phyloP scores from a whole-genome alignment of 2,888 invertebrate genomes.

The Diarsia brunnea region DNA sequence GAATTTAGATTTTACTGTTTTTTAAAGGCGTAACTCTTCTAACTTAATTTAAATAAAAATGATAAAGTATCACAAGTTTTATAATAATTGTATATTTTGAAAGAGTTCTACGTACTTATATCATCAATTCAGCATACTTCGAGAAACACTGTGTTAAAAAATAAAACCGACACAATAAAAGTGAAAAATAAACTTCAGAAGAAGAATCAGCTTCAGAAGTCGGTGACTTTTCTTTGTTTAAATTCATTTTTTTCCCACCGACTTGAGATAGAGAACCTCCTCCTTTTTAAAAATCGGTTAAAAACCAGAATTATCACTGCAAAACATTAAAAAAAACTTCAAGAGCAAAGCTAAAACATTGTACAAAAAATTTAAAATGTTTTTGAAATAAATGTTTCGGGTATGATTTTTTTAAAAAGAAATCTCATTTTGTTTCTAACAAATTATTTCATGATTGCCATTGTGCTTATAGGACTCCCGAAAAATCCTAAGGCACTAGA shows the following conservation, averaged over 20 bases:
- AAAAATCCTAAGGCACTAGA: slow-evolving; percentile 67
- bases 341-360: not conserved
- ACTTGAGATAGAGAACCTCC: too few species aligned
- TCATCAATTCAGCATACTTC: not conserved
- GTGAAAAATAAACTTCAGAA: too few species aligned
- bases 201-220: too few species aligned
- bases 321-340: not conserved
- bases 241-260: too few species aligned
- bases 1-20: not conserved
- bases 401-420: not conserved
- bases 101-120: not conserved
- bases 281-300: too few species aligned
- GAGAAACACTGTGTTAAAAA: too few species aligned
- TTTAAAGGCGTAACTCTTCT: not conserved
- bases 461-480: slow-evolving; percentile 63
- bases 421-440: not conserved
- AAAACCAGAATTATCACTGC: not conserved
- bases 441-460: not conserved
- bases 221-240: too few species aligned
- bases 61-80: not conserved
- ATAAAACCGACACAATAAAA: too few species aligned
- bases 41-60: not conserved
- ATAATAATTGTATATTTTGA: not conserved
- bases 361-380: not conserved
- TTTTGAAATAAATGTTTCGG: not conserved